Evolutionary conservation across 2,888 invertebrate species (phyloP).

Genomic region (Gymnocheta viridis): DNA sequence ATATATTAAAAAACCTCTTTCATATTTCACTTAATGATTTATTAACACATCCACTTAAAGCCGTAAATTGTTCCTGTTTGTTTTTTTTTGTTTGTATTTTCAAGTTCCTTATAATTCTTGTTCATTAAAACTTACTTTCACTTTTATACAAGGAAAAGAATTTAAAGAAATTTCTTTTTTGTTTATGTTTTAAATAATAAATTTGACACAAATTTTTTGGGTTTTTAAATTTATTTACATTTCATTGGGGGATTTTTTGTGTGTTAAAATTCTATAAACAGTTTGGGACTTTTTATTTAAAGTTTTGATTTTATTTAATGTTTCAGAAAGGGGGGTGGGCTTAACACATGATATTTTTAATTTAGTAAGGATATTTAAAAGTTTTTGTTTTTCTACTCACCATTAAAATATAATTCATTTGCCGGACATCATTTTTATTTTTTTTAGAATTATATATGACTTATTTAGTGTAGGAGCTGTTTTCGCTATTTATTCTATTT

Average conservation of each 20-base stretch:
- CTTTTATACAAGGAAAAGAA: conserved; percentile 45
- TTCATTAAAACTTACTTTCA: conserved; percentile 35
- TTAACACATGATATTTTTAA: conserved; percentile 51
- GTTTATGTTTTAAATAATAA: conserved; percentile 36
- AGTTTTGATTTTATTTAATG: background rate
- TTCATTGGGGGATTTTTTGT: conserved; percentile 10
- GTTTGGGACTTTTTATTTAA: background rate
- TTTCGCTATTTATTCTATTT: too few species aligned
- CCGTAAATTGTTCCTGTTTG: conserved; percentile 54
- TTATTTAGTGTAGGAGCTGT: too few species aligned
- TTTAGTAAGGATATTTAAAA: background rate
- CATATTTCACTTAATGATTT: conserved; percentile 53
- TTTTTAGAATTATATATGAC: too few species aligned
- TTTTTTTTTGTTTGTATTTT: conserved; percentile 13
- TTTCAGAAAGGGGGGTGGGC: conserved; percentile 42
- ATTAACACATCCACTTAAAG: conserved; percentile 70
- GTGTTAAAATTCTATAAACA: background rate
- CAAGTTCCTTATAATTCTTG: conserved; percentile 1
- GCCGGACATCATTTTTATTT: too few species aligned
- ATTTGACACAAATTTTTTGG: conserved; percentile 61
- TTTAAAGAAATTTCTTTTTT: background rate
- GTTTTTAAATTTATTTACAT: conserved; percentile 46
- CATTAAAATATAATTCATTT: too few species aligned
- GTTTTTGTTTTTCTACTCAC: conserved; percentile 24
- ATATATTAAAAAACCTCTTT: conserved; percentile 45